phyloP scores from a whole-genome alignment of 2,797 vertebrate genomes.

The Urocyon cinereoargenteus region DNA sequence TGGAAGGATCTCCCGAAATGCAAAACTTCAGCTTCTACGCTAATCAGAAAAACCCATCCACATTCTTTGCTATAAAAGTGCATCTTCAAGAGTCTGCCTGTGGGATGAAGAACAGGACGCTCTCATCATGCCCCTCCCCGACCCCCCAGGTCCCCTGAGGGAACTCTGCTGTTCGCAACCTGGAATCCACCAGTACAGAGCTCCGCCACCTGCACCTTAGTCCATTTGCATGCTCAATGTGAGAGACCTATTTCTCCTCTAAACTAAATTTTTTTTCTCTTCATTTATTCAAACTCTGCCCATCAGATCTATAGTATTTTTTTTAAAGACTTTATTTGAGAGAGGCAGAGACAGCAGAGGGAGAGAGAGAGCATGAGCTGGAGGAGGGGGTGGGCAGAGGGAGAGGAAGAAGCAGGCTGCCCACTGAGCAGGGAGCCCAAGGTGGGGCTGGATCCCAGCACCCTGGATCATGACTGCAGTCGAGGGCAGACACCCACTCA shows the following conservation, averaged over 20 bases:
- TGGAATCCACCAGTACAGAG: fast-evolving
- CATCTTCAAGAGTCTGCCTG: neutral
- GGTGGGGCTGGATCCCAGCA: too few species aligned
- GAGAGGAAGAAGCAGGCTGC: too few species aligned
- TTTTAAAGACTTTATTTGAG: too few species aligned
- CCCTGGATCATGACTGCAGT: too few species aligned
- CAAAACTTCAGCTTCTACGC: neutral
- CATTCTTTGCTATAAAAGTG: neutral
- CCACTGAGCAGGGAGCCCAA: too few species aligned
- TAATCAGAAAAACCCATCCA: neutral
- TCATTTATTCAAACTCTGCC: neutral
- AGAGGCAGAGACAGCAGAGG: too few species aligned
- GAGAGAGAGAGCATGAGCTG: too few species aligned
- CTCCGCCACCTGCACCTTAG: neutral
- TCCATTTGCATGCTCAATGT: neutral
- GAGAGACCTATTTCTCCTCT: neutral
- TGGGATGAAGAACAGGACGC: neutral
- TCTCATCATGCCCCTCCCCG: neutral
- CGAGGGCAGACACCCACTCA: too few species aligned
- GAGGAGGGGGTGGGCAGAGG: too few species aligned
- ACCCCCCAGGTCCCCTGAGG: neutral
- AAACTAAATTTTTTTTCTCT: neutral
- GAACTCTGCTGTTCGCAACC: neutral
- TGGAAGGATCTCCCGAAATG: neutral
- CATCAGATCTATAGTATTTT: neutral